A percentile compares a stretch with the other conserved stretches of the same genome.
Conservation (phyloP, 2,113 vertebrate genomes). For the Serilophus lunatus region DNA sequence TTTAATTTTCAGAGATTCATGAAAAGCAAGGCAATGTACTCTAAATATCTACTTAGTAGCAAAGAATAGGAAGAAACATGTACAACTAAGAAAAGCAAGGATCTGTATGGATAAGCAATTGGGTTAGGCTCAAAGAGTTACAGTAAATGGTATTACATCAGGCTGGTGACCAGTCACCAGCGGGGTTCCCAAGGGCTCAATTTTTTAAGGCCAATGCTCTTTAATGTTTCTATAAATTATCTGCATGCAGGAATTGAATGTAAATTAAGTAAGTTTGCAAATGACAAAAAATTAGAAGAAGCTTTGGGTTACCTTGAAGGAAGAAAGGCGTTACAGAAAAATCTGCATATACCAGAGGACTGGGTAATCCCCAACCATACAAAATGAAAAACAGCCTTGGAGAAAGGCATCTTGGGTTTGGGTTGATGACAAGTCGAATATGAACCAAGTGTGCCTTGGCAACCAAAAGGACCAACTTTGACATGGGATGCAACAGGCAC, state of each 20-base stretch:
- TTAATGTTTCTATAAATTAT: background rate
- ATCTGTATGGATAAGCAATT: background rate
- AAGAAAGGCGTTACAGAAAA: background rate
- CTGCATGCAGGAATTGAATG: background rate
- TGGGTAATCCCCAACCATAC: background rate
- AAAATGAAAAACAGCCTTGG: background rate
- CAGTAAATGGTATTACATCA: background rate
- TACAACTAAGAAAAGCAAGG: background rate
- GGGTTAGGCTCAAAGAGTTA: background rate
- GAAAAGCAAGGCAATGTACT: background rate
- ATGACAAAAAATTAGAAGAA: background rate
- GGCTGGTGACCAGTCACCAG: rapidly evolving
- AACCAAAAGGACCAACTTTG: background rate
- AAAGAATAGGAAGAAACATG: background rate
- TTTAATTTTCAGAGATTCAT: background rate
- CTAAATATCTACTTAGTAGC: background rate
- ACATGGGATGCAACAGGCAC: rapidly evolving
- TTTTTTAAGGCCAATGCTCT: background rate
- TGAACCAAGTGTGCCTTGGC: background rate
- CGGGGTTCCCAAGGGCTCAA: background rate
- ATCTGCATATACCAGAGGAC: background rate
- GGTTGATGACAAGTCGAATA: background rate
- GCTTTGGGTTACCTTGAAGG: background rate
- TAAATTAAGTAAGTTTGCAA: background rate
- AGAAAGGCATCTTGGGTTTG: background rate